Conservation (phyloP, 1,140 invertebrate genomes). For the Neelides sp. region DNA sequence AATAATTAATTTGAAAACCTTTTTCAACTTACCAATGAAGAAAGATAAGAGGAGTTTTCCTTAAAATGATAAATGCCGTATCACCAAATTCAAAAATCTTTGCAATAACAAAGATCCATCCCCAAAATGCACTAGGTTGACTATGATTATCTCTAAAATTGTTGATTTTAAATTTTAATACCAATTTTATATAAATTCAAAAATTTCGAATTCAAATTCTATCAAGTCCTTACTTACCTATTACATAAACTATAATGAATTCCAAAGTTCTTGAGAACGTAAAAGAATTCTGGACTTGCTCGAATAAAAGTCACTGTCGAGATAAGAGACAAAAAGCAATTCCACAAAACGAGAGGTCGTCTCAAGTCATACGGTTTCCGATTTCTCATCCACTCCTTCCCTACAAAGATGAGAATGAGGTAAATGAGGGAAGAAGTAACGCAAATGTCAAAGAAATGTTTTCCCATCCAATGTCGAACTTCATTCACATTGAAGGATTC, state of each 20-base stretch:
- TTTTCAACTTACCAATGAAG: too few relatives aligned
- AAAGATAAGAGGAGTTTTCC: conserved; percentile 19
- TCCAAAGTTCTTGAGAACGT: conserved; percentile 5
- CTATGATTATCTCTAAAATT: conserved; percentile 8
- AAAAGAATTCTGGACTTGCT: conserved; percentile 13
- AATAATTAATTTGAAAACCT: too few relatives aligned
- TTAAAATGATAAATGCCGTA: conserved; percentile 17
- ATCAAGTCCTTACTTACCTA: conserved; percentile 4
- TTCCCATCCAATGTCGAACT: too few relatives aligned
- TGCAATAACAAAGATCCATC: conserved; percentile 10
- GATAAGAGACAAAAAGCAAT: conserved; percentile 12
- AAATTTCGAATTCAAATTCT: too few relatives aligned
- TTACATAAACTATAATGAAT: conserved; percentile 10
- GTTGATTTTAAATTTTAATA: too few relatives aligned
- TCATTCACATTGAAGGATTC: too few relatives aligned
- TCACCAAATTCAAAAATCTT: conserved; percentile 22
- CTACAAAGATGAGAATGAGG: conserved; percentile 2
- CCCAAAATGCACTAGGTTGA: conserved; percentile 14
- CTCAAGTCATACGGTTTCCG: conserved; percentile 10
- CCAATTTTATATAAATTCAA: background rate
- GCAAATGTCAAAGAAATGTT: too few relatives aligned
- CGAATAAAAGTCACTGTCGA: conserved; percentile 9
- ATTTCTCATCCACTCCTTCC: conserved; percentile 9
- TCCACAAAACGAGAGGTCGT: conserved; percentile 11
- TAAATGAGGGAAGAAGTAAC: too few relatives aligned